phyloP scores from a whole-genome alignment of 2,113 vertebrate species.

The Dicentrarchus labrax region DNA sequence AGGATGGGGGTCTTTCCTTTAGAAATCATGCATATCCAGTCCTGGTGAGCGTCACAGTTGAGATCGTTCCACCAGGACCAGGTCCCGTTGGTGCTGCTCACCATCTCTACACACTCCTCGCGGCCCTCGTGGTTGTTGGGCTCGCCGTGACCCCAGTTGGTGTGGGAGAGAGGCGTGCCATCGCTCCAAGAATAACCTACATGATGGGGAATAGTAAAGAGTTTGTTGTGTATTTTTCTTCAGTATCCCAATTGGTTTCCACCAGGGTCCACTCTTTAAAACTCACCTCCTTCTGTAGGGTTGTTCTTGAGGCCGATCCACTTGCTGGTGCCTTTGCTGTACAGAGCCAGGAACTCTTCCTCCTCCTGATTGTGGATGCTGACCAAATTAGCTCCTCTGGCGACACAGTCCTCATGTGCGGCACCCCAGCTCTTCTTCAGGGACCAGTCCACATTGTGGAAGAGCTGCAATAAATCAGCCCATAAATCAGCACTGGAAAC shows the following conservation, averaged over 20 bases:
- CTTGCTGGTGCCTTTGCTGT: conserved; percentile 79
- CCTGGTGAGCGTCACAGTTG: conserved; percentile 85
- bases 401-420: conserved; percentile 79
- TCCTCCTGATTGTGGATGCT: conserved; percentile 83
- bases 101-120: conserved; percentile 86
- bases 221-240: neutral
- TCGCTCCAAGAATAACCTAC: conserved; percentile 85
- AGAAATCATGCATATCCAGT: conserved; percentile 86
- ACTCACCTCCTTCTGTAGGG: conserved; percentile 80
- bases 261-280: neutral
- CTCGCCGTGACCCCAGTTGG: conserved; percentile 84
- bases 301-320: conserved; percentile 85
- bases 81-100: conserved; percentile 79
- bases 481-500: neutral
- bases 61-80: conserved; percentile 85
- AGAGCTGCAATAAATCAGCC: conserved; percentile 71
- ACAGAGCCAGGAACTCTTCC: conserved; percentile 78
- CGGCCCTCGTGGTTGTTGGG: conserved; percentile 83
- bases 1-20: conserved; percentile 79
- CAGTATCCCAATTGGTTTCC: neutral
- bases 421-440: conserved; percentile 83
- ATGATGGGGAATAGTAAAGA: neutral
- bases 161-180: conserved; percentile 78
- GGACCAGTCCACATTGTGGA: conserved; percentile 78
- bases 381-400: conserved; percentile 79